phyloP scores from a whole-genome alignment of 2,797 vertebrate genomes.

The Danionella dracula region DNA sequence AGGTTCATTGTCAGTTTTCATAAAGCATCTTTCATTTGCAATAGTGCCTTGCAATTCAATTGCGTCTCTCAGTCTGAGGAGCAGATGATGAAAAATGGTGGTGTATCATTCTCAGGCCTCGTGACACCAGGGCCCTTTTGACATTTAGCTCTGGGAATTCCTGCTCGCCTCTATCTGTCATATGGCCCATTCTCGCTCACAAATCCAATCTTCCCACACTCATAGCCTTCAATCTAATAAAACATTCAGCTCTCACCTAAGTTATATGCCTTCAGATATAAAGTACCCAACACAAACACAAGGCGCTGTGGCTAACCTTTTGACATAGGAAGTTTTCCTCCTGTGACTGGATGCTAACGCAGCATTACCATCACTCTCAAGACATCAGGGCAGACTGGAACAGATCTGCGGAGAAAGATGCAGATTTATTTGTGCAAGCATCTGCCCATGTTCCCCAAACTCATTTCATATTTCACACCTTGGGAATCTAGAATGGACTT shows the following conservation, averaged over 20 bases:
- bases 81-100: conserved; percentile 69
- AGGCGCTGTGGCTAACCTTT: conserved; percentile 21
- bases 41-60: conserved; percentile 47
- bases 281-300: conserved; percentile 23
- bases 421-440: neutral
- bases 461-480: neutral
- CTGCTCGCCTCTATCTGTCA: conserved; percentile 62
- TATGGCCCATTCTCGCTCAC: conserved; percentile 36
- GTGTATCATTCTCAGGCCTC: conserved; percentile 46
- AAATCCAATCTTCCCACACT: conserved; percentile 43
- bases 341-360: neutral
- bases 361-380: neutral
- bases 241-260: conserved; percentile 23
- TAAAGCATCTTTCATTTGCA: conserved; percentile 56
- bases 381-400: neutral
- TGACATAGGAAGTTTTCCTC: conserved; percentile 33
- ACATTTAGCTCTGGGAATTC: conserved; percentile 58
- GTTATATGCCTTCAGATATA: conserved; percentile 17
- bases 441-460: neutral
- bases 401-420: neutral
- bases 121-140: conserved; percentile 62
- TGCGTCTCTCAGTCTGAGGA: conserved; percentile 59
- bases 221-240: conserved; percentile 46
- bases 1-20: conserved; percentile 58
- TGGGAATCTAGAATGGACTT: neutral